Conservation (phyloP, 2,888 invertebrate species). For the Agrotis ipsilon region DNA sequence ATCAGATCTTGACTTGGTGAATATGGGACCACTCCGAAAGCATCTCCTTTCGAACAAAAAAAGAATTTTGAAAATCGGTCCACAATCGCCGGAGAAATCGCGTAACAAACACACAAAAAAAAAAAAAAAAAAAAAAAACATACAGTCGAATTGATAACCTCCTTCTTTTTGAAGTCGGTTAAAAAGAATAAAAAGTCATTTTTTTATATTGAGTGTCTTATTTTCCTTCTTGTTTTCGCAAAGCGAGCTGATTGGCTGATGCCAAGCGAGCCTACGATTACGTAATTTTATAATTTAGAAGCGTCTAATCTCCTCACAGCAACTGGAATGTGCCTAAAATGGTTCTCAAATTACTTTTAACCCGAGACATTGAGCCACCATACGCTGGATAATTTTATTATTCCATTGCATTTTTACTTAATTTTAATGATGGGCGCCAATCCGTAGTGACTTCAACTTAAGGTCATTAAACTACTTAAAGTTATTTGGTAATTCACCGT, state of each 20-base stretch:
- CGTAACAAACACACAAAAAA: no score
- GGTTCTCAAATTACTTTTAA: slow-evolving; percentile 57
- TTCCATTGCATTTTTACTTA: slow-evolving; percentile 68
- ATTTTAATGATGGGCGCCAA: slow-evolving; percentile 67
- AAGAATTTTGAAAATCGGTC: no score
- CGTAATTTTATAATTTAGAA: slow-evolving; percentile 4
- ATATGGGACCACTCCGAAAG: no score
- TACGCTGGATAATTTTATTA: slow-evolving; percentile 69
- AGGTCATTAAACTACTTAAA: slow-evolving; percentile 60
- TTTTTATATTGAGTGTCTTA: neutral
- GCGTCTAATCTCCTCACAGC: slow-evolving; percentile 27
- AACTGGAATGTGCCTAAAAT: slow-evolving; percentile 42
- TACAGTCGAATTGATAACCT: no score
- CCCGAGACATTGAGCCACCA: slow-evolving; percentile 63
- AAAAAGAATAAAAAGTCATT: no score
- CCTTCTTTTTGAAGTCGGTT: no score
- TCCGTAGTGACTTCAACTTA: slow-evolving; percentile 63
- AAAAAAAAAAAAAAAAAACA: no score
- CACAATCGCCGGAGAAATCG: no score
- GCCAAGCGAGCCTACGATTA: slow-evolving; percentile 4
- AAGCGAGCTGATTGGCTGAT: slow-evolving; percentile 7
- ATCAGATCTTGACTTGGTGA: no score
- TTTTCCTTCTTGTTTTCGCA: neutral
- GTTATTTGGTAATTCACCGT: slow-evolving; percentile 43
- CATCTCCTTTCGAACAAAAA: no score